phyloP scores from a whole-genome alignment of 2,888 invertebrate species.

The Metacarcinus magister region DNA sequence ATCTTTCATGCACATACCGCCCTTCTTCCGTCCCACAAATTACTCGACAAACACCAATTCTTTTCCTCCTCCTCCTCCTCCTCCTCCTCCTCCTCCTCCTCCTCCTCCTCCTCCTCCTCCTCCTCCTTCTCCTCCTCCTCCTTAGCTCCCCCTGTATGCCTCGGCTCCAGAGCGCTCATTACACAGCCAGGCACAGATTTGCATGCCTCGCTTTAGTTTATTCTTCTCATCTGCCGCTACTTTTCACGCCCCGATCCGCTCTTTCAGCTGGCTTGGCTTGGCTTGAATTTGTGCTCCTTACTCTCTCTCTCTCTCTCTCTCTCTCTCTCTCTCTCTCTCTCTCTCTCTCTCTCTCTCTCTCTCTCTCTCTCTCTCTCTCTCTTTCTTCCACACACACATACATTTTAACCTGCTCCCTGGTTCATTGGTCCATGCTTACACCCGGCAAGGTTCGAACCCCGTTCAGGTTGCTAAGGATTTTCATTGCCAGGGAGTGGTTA shows the following conservation, averaged over 20 bases:
- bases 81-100: neutral
- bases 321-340: too few species aligned
- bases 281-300: neutral
- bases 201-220: neutral
- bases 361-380: too few species aligned
- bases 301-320: too few species aligned
- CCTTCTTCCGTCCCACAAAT: neutral
- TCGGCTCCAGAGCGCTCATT: neutral
- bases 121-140: neutral
- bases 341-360: too few species aligned
- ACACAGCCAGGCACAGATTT: slow-evolving; percentile 12
- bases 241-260: neutral
- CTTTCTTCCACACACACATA: too few species aligned
- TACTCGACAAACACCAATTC: neutral
- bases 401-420: too few species aligned
- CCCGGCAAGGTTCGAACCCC: too few species aligned
- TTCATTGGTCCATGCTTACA: too few species aligned
- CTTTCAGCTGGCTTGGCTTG: neutral
- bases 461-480: too few species aligned
- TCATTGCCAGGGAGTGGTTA: too few species aligned
- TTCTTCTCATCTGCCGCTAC: neutral
- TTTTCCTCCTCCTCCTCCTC: neutral
- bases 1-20: neutral
- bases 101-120: neutral
- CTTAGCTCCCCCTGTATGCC: neutral